Conservation (phyloP, 1,140 invertebrate species). For the Prorops nasuta region DNA sequence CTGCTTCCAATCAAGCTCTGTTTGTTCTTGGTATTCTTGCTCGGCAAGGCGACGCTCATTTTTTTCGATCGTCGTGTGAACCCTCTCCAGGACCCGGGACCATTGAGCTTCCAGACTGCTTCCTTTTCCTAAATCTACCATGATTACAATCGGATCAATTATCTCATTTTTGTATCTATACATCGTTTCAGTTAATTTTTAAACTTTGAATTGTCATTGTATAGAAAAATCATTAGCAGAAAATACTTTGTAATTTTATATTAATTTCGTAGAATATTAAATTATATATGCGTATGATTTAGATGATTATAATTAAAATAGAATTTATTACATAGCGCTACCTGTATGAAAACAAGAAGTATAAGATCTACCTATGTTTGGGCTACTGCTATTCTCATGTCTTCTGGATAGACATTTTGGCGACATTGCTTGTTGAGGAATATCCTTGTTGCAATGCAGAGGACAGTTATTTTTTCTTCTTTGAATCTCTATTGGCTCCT, state of each 20-base stretch:
- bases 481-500: conserved; percentile 32
- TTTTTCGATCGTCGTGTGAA: conserved; percentile 70
- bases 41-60: conserved; percentile 68
- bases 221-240: too few species aligned
- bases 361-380: conserved; percentile 31
- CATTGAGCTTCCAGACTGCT: conserved; percentile 62
- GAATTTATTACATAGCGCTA: too few species aligned
- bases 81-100: conserved; percentile 64
- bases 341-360: too few species aligned
- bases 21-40: conserved; percentile 66
- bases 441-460: conserved; percentile 36
- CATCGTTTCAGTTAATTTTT: too few species aligned
- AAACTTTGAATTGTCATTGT: too few species aligned
- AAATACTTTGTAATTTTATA: too few species aligned
- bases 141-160: conserved; percentile 1
- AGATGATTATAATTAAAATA: too few species aligned
- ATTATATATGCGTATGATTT: too few species aligned
- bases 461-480: conserved; percentile 38
- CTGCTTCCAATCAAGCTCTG: conserved; percentile 76
- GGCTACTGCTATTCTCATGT: conserved; percentile 33
- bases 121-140: conserved; percentile 43
- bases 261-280: too few species aligned
- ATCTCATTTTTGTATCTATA: too few species aligned
- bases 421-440: conserved; percentile 27
- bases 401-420: conserved; percentile 35